Percentiles rank a stretch among this genome's conserved stretches.
phyloP scores from a whole-genome alignment of 2,888 invertebrate genomes.

The Marasmarcha lunaedactyla region DNA sequence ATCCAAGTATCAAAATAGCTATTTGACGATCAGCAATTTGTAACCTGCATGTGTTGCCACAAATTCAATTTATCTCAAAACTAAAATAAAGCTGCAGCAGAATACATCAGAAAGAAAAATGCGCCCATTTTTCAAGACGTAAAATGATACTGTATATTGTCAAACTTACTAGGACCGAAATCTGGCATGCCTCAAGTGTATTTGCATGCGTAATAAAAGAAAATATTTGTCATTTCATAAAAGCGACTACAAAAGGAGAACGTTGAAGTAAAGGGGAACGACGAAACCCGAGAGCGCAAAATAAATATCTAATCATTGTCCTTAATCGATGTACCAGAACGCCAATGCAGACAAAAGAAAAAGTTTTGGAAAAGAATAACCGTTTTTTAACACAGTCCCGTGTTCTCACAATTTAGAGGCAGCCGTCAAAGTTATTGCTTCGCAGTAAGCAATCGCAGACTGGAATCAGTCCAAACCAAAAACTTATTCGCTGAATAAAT shows the following conservation, averaged over 20 bases:
- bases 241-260: constrained; percentile 21
- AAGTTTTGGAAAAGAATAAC: constrained; percentile 12
- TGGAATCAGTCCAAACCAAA: constrained; percentile 27
- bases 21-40: too few species aligned
- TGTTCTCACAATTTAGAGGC: constrained; percentile 1
- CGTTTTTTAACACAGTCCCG: not conserved
- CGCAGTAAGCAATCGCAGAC: constrained; percentile 19
- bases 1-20: too few species aligned
- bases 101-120: constrained; percentile 23
- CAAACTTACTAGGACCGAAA: constrained; percentile 34
- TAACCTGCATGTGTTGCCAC: too few species aligned
- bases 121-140: constrained; percentile 36
- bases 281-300: constrained; percentile 21
- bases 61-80: too few species aligned
- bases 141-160: constrained; percentile 41
- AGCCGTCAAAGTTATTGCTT: constrained; percentile 19
- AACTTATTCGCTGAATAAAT: constrained; percentile 4
- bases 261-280: constrained; percentile 19
- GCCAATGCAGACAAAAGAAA: constrained; percentile 10
- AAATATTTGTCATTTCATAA: constrained; percentile 32
- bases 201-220: constrained; percentile 33
- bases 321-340: constrained; percentile 21
- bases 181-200: constrained; percentile 34
- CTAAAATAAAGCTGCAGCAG: too few species aligned
- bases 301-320: constrained; percentile 20